phyloP scores from a whole-genome alignment of 2,888 invertebrate genomes.

The Tenodera sinensis region DNA sequence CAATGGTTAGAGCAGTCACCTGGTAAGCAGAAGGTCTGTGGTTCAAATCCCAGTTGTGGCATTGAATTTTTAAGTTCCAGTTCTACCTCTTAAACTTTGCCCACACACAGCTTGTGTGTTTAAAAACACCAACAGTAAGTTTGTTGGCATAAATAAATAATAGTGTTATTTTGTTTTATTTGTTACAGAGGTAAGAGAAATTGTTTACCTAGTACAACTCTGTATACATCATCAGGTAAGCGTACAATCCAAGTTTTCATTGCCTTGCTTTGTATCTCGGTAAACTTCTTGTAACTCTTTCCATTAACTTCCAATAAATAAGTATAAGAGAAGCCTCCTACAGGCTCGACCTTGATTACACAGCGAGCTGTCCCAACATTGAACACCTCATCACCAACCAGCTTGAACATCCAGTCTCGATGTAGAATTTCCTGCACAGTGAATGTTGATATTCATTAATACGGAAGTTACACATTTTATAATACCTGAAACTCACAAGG shows the following conservation, averaged over 20 bases:
- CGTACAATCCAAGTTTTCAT: slow-evolving; percentile 70
- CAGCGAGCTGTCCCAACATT: slow-evolving; percentile 57
- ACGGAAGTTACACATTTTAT: neutral
- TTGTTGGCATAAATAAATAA: no score
- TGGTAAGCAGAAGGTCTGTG: no score
- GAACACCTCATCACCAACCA: slow-evolving; percentile 82
- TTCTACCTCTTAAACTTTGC: no score
- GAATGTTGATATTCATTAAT: neutral
- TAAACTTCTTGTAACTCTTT: slow-evolving; percentile 73
- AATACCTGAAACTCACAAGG: no score
- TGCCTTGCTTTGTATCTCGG: slow-evolving; percentile 72
- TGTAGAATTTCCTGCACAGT: slow-evolving; percentile 40
- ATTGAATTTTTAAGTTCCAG: no score
- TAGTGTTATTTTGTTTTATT: no score
- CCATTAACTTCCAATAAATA: slow-evolving; percentile 81
- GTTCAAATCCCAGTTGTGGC: no score
- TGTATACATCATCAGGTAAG: slow-evolving; percentile 51
- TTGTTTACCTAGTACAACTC: slow-evolving; percentile 66
- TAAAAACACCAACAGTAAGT: no score
- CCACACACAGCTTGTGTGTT: no score
- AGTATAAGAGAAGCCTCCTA: slow-evolving; percentile 71
- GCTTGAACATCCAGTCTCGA: slow-evolving; percentile 88
- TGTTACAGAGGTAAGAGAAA: no score
- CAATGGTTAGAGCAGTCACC: no score
- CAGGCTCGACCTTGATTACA: slow-evolving; percentile 54